A percentile compares a stretch with the other conserved stretches of the same genome.
These are phyloP conservation scores for Gambelia wislizenii DNA, from an alignment of 2,797 vertebrate species.

Conservation along the genomic window DNA sequence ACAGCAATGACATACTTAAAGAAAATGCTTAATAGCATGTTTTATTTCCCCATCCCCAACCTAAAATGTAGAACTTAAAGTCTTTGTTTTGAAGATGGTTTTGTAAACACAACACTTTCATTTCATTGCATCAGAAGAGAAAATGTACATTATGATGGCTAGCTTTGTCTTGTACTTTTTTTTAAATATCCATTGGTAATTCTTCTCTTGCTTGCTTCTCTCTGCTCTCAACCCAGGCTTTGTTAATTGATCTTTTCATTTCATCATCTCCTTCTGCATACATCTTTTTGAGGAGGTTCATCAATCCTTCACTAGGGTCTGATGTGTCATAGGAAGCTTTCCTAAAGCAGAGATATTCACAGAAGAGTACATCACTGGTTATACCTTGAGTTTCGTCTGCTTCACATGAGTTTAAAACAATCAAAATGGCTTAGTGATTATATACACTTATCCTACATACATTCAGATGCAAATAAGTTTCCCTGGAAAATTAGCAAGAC, in stretches of 20 bases:
- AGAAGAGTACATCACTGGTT: neutral
- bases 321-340: constrained; percentile 84
- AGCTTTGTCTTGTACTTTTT: constrained; percentile 36
- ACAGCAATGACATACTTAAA: constrained; percentile 50
- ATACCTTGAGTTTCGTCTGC: neutral
- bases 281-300: constrained; percentile 97
- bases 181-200: constrained; percentile 85
- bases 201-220: constrained; percentile 93
- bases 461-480: neutral
- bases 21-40: constrained; percentile 66
- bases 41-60: constrained; percentile 78
- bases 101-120: constrained; percentile 67
- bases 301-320: constrained; percentile 93
- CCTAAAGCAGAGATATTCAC: constrained; percentile 51
- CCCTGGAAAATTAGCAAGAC: neutral
- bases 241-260: constrained; percentile 98
- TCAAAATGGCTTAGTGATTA: neutral
- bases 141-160: constrained; percentile 69
- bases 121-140: constrained; percentile 69
- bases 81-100: constrained; percentile 73
- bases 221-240: constrained; percentile 96
- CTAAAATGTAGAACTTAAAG: constrained; percentile 66
- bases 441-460: neutral
- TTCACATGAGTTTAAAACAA: neutral
- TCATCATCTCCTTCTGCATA: constrained; percentile 97